These are phyloP conservation scores for Trypoxylus dichotomus DNA, from an alignment of 1,140 invertebrate species.

Conservation along the genomic window DNA sequence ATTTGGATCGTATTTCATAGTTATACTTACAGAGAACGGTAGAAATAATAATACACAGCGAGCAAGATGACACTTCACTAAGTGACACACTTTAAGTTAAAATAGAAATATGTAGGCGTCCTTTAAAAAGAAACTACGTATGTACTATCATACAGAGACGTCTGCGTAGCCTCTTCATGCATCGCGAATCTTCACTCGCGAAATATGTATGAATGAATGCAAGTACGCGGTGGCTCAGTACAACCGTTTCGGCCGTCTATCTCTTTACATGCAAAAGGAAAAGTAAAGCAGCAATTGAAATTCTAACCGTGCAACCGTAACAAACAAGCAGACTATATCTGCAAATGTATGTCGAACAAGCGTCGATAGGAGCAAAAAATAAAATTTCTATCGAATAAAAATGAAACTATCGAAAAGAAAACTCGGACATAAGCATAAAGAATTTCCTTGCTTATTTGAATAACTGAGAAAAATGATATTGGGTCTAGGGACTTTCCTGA, in stretches of 20 bases:
- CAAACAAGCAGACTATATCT: background rate
- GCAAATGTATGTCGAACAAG: background rate
- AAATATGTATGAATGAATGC: background rate
- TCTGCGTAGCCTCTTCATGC: background rate
- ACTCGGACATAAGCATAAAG: background rate
- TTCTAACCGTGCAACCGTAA: background rate
- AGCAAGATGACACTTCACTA: background rate
- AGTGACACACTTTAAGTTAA: constrained; percentile 17
- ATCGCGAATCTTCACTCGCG: background rate
- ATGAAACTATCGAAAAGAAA: background rate
- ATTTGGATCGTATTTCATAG: background rate
- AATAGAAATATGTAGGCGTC: constrained; percentile 8
- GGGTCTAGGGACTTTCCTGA: no score
- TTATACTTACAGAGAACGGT: background rate
- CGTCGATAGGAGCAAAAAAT: background rate
- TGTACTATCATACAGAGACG: background rate
- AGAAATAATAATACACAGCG: background rate
- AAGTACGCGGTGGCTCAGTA: background rate
- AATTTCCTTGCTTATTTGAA: background rate
- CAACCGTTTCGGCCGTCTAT: background rate
- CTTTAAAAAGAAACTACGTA: background rate
- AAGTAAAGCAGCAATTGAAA: constrained; percentile 1
- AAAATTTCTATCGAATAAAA: background rate
- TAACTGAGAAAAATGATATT: no score
- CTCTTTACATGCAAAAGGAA: background rate